Evolutionary conservation across 2,888 invertebrate species (phyloP).

Genomic region (Mimas tiliae): DNA sequence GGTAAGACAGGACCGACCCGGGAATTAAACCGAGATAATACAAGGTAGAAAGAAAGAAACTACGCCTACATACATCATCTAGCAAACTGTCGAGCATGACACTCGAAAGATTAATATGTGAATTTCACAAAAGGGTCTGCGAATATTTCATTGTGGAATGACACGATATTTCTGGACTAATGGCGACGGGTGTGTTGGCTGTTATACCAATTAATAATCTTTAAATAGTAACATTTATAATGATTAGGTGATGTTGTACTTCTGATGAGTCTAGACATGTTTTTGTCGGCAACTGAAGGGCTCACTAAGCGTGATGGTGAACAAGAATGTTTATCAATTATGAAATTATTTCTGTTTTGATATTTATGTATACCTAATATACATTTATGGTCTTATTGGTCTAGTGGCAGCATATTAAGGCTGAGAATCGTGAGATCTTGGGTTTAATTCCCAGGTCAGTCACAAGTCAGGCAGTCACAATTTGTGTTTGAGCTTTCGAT

Average conservation of each 20-base stretch:
- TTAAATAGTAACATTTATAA: slow-evolving; percentile 34
- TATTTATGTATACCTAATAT: no score
- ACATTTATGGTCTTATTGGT: no score
- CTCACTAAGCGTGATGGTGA: background rate
- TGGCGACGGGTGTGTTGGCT: slow-evolving; percentile 33
- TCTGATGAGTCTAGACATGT: slow-evolving; percentile 9
- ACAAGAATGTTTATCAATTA: background rate
- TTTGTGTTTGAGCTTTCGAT: no score
- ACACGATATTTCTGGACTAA: slow-evolving; percentile 43
- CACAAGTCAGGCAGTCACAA: no score
- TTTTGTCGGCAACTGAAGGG: background rate
- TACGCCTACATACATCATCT: slow-evolving; percentile 48
- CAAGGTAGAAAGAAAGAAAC: no score
- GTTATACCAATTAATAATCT: slow-evolving; percentile 36
- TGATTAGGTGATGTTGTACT: slow-evolving; percentile 9
- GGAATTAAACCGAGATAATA: no score
- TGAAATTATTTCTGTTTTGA: no score
- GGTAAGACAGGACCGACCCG: no score
- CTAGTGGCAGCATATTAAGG: no score
- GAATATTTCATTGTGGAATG: slow-evolving; percentile 45
- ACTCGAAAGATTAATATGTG: slow-evolving; percentile 50
- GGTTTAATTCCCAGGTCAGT: no score
- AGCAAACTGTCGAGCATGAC: slow-evolving; percentile 44
- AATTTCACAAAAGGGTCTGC: slow-evolving; percentile 42
- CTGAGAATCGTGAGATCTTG: no score